Conservation (phyloP, 35 echinoderm and acorn worm genomes). For the Strongylocentrotus purpuratus region DNA sequence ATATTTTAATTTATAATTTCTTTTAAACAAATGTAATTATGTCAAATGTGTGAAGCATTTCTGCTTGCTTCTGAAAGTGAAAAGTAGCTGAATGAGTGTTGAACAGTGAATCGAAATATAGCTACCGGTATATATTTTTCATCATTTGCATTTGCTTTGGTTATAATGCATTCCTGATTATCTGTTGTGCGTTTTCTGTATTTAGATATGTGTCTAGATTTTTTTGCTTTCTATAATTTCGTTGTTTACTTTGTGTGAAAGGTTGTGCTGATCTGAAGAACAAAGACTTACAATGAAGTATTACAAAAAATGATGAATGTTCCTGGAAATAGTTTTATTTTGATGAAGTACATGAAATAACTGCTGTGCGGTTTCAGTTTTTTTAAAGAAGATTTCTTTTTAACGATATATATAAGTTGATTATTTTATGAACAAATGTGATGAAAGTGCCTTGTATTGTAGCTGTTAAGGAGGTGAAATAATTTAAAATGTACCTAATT, state of each 20-base stretch:
- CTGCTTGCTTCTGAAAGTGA: not conserved
- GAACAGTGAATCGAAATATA: not conserved
- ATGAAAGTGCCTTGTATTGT: conserved; percentile 11
- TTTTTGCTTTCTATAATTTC: not conserved
- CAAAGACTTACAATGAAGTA: not conserved
- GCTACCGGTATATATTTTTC: not conserved
- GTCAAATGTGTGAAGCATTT: not conserved
- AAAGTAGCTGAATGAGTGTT: not conserved
- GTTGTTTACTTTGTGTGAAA: not conserved
- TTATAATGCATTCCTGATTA: not conserved
- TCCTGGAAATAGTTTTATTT: not conserved
- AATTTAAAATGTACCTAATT: not conserved
- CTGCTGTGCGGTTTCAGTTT: conserved; percentile 8
- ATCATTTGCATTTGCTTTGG: not conserved
- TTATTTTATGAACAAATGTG: not conserved
- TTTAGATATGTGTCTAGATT: not conserved
- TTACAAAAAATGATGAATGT: not conserved
- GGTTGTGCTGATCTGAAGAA: not conserved
- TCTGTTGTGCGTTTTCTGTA: not conserved
- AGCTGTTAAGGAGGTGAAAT: not conserved
- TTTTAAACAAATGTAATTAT: not conserved
- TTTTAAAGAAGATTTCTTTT: not conserved
- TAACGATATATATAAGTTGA: conserved; percentile 11
- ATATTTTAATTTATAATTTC: too few species aligned
- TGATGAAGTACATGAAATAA: not conserved